Evolutionary conservation across 2,113 vertebrate species (phyloP).

Genomic region (Ophiodon elongatus): DNA sequence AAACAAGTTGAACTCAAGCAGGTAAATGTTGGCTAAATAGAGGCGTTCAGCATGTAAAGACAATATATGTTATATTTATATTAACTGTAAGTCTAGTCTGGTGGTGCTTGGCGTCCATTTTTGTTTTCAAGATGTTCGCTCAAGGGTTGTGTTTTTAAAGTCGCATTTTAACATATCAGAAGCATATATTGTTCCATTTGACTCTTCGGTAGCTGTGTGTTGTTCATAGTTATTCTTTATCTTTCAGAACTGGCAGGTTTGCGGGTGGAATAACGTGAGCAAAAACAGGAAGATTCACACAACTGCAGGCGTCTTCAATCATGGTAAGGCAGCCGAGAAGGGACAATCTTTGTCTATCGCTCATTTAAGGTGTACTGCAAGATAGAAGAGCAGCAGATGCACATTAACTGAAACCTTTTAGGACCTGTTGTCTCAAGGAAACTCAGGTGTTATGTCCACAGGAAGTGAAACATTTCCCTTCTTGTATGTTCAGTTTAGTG

Average conservation of each 20-base stretch:
- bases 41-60: fast-evolving
- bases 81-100: neutral
- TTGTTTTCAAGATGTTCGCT: neutral
- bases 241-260: neutral
- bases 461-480: neutral
- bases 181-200: fast-evolving
- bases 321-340: constrained; percentile 48
- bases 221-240: neutral
- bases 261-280: neutral
- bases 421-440: no score
- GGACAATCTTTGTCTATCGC: neutral
- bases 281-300: neutral
- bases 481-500: neutral
- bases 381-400: neutral
- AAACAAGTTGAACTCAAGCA: no score
- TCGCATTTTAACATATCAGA: neutral
- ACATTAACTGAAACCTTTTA: neutral
- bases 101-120: neutral
- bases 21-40: neutral
- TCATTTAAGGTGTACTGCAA: neutral
- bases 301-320: neutral
- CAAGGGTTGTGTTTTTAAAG: no score
- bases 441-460: neutral
- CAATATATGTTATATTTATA: neutral
- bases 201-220: neutral